phyloP scores from a whole-genome alignment of 1,140 invertebrate species.

The Reticulitermes speratus region DNA sequence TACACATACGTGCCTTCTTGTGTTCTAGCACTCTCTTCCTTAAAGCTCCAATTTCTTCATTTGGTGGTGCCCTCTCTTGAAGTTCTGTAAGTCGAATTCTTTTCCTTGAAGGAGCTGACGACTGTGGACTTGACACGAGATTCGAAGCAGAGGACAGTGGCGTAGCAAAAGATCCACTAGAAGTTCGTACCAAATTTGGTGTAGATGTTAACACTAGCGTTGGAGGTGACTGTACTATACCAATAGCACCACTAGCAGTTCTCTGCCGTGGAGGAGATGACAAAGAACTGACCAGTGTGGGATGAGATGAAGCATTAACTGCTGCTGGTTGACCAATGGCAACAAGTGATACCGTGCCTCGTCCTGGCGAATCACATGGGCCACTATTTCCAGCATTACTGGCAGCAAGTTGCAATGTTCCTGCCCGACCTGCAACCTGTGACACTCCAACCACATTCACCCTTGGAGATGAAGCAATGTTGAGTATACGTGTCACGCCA shows the following conservation, averaged over 20 bases:
- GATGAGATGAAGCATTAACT: constrained; percentile 32
- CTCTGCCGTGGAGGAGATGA: constrained; percentile 33
- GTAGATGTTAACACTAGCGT: constrained; percentile 27
- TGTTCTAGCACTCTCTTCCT: constrained; percentile 49
- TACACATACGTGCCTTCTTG: constrained; percentile 48
- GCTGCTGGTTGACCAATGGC: constrained; percentile 29
- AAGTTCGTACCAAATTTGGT: constrained; percentile 20
- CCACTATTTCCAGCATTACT: constrained; percentile 21
- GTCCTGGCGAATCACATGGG: constrained; percentile 15
- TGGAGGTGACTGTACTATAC: constrained; percentile 24
- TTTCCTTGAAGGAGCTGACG: constrained; percentile 43
- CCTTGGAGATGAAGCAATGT: constrained; percentile 45
- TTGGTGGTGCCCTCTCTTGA: constrained; percentile 41
- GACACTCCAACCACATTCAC: constrained; percentile 45
- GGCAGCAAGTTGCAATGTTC: constrained; percentile 23
- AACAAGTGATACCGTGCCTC: constrained; percentile 32
- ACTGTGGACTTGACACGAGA: constrained; percentile 35
- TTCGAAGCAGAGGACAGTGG: constrained; percentile 23
- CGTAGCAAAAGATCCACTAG: constrained; percentile 14
- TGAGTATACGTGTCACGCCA: constrained; percentile 50
- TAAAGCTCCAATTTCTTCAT: constrained; percentile 32
- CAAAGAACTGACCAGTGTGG: constrained; percentile 31
- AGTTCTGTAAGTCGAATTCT: constrained; percentile 47
- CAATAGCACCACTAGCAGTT: neutral
- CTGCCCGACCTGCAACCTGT: constrained; percentile 21